Base-by-base conservation (phyloP, 2,113 vertebrate species). In the Anoplopoma fimbria region DNA sequence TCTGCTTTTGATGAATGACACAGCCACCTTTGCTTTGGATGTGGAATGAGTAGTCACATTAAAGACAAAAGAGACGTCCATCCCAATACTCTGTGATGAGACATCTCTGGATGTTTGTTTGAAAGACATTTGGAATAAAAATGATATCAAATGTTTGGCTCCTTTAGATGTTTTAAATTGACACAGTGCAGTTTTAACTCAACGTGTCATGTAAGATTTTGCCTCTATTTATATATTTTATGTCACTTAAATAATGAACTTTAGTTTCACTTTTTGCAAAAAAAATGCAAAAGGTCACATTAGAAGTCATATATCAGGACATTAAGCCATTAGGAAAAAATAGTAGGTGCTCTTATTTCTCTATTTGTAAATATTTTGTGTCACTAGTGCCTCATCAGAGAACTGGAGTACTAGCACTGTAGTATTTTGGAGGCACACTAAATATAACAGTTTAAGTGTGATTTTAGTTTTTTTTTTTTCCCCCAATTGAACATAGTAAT, bases 1-100 rank as follows among this genome's bases (percentile, higher is more conserved):
- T 75, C 63, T 3, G 0, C 45, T 71, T 73, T 15, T 68, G 64
- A 82, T 51, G 38, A 85, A 77, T 60, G 55, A 75, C 70, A 86
- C 65, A 75, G 65, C 55, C 23, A 36, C 17, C 7, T 72, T 67
- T 49, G 36, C 65, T 45, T 51, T 23, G 4, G 57, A 81, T 70
- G 77, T 75, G 36, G 19, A 51, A 17, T 40, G 1, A 85, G 68
- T 34, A 10, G 12, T 78, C n/a, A 9, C 19, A 31, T 12, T 75
- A n/a, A 31, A 74, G 21, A 45, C 9, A 23, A 71, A 31, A 42
- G 9, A 73, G 1, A 71, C 1, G 10, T 47, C 45, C 1, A 55
- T 74, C 45, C 27, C 29, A 80, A 31, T 33, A 25, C 17, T n/a
- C 40, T 10, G 21, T 49, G n/a, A 55, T n/a, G 23, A n/a, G n/a